Conservation (phyloP, 2,797 vertebrate genomes). For the Microcaecilia unicolor region DNA sequence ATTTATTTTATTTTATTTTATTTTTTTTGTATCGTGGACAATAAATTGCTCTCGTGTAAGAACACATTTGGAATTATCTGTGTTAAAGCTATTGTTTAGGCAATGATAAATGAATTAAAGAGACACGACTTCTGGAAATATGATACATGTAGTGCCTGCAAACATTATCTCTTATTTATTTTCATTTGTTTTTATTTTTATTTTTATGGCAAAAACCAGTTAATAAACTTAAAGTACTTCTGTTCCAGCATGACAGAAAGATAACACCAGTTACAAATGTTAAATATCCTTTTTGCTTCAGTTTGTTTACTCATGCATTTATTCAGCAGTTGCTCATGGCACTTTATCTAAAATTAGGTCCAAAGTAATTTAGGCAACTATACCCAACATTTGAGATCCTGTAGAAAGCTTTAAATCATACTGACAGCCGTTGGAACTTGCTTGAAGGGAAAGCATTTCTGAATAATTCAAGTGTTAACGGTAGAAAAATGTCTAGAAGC, state of each 20-base stretch:
- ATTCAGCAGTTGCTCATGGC: constrained; percentile 44
- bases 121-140: constrained; percentile 36
- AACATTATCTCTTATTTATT: constrained; percentile 13
- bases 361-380: constrained; percentile 55
- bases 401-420: constrained; percentile 58
- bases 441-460: constrained; percentile 42
- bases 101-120: constrained; percentile 12
- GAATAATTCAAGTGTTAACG: constrained; percentile 33
- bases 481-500: constrained; percentile 4
- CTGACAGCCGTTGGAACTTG: constrained; percentile 53
- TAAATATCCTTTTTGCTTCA: constrained; percentile 53
- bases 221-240: constrained; percentile 38
- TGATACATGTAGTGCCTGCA: constrained; percentile 44
- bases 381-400: constrained; percentile 45
- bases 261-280: constrained; percentile 46
- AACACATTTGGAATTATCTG: constrained; percentile 22
- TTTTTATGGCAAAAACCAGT: constrained; percentile 28
- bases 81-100: background rate
- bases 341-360: constrained; percentile 68
- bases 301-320: constrained; percentile 58
- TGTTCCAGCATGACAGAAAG: constrained; percentile 43
- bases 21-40: constrained; percentile 11
- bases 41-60: constrained; percentile 11
- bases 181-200: background rate
- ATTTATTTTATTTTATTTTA: constrained; percentile 4